A percentile compares a stretch with the other conserved stretches of the same genome.
These are phyloP conservation scores for Tiliacea citrago DNA, from an alignment of 2,888 invertebrate species.

Conservation along the genomic window DNA sequence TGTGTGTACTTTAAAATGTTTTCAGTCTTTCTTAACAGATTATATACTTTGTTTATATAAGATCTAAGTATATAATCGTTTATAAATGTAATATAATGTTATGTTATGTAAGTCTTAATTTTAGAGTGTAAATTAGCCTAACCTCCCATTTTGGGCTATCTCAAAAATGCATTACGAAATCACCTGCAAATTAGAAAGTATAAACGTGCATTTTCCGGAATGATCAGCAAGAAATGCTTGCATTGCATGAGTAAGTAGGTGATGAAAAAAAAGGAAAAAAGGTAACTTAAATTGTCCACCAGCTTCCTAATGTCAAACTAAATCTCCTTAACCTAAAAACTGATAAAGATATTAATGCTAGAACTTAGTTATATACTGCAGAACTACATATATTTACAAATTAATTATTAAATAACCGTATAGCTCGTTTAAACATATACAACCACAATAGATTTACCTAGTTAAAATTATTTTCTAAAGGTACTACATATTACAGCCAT, in stretches of 20 bases:
- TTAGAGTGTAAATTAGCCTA: constrained; percentile 47
- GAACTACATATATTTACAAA: constrained; percentile 62
- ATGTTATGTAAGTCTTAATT: constrained; percentile 49
- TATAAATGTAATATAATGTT: constrained; percentile 40
- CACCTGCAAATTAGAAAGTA: constrained; percentile 33
- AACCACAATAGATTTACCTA: constrained; percentile 52
- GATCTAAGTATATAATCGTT: constrained; percentile 53
- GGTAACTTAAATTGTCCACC: neutral
- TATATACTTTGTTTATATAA: constrained; percentile 58
- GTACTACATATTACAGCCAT: constrained; percentile 63
- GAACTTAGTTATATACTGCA: constrained; percentile 49
- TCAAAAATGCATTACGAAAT: constrained; percentile 33
- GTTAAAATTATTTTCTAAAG: constrained; percentile 50
- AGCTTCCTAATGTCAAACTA: constrained; percentile 25
- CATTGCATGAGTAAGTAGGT: neutral
- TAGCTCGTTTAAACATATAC: constrained; percentile 36
- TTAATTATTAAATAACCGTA: constrained; percentile 42
- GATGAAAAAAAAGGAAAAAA: neutral
- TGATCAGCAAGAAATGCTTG: neutral
- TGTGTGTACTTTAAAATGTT: constrained; percentile 31
- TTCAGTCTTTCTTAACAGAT: constrained; percentile 43
- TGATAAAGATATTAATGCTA: constrained; percentile 23
- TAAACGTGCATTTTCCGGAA: constrained; percentile 40
- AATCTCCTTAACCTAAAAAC: constrained; percentile 10
- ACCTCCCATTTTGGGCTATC: constrained; percentile 27